Percentiles rank a stretch among this genome's conserved stretches.
phyloP scores from a whole-genome alignment of 2,797 vertebrate species.

The Oophaga sylvatica region DNA sequence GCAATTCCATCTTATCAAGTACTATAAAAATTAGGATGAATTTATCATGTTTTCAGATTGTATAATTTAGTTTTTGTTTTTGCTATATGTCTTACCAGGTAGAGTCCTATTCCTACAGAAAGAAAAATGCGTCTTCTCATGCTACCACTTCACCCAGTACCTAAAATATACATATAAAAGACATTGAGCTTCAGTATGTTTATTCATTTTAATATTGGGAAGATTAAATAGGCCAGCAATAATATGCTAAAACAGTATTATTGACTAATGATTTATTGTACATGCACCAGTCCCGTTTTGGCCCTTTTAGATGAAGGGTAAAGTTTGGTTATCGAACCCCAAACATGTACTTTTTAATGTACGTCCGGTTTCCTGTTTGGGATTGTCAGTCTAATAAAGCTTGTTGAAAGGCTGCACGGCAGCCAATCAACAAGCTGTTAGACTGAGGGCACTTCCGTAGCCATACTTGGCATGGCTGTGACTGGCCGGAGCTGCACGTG shows the following conservation, averaged over 20 bases:
- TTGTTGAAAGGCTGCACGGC: too few relatives aligned
- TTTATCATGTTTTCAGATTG: neutral
- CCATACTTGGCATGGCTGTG: too few relatives aligned
- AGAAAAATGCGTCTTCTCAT: conserved; percentile 32
- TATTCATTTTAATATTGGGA: neutral
- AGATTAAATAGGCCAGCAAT: neutral
- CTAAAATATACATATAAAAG: neutral
- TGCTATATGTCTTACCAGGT: conserved; percentile 27
- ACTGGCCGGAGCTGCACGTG: too few relatives aligned
- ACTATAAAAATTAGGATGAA: too few relatives aligned
- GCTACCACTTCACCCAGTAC: neutral
- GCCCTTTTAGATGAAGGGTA: neutral
- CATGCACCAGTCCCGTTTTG: neutral
- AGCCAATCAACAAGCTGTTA: too few relatives aligned
- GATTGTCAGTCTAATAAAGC: too few relatives aligned
- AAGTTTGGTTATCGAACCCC: too few relatives aligned
- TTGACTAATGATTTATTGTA: neutral
- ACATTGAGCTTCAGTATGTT: neutral
- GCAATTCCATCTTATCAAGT: neutral
- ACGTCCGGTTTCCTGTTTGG: too few relatives aligned
- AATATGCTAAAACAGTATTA: neutral
- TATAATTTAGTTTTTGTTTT: neutral
- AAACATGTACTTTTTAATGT: too few relatives aligned
- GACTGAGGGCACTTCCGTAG: too few relatives aligned
- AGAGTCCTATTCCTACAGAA: conserved; percentile 28